These are phyloP conservation scores for Agrotis segetum DNA, from an alignment of 2,888 invertebrate genomes.

Conservation along the genomic window DNA sequence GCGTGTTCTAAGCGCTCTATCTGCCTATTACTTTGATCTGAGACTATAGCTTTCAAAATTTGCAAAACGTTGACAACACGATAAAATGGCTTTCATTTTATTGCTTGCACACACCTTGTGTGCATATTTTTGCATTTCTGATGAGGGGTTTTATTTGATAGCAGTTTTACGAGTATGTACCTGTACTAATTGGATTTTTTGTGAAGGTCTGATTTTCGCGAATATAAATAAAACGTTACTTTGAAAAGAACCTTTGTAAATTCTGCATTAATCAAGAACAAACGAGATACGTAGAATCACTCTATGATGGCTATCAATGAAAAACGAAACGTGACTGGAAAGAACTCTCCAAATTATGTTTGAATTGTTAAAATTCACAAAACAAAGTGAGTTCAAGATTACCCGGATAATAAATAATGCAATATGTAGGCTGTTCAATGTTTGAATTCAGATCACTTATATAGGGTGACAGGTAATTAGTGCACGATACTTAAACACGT, in stretches of 20 bases:
- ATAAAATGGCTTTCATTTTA: no score
- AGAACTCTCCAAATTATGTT: conserved; percentile 1
- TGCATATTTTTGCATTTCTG: not conserved
- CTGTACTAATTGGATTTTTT: no score
- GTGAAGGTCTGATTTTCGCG: not conserved
- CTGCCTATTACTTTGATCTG: no score
- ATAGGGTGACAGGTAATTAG: no score
- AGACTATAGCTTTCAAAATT: no score
- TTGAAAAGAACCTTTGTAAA: not conserved
- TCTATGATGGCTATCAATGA: no score
- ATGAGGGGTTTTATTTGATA: not conserved
- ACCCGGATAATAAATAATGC: not conserved
- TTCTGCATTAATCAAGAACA: not conserved
- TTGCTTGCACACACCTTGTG: no score
- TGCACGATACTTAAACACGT: no score
- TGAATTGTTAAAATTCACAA: not conserved
- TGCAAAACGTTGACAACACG: no score
- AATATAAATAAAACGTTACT: not conserved
- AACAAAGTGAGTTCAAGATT: not conserved
- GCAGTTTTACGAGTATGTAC: no score
- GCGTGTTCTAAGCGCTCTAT: no score
- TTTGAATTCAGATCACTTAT: not conserved
- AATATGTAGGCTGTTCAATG: not conserved
- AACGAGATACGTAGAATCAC: not conserved
- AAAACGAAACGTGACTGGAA: not conserved